Evolutionary conservation across 2,797 vertebrate species (phyloP).

Genomic region (Vespertilio murinus): DNA sequence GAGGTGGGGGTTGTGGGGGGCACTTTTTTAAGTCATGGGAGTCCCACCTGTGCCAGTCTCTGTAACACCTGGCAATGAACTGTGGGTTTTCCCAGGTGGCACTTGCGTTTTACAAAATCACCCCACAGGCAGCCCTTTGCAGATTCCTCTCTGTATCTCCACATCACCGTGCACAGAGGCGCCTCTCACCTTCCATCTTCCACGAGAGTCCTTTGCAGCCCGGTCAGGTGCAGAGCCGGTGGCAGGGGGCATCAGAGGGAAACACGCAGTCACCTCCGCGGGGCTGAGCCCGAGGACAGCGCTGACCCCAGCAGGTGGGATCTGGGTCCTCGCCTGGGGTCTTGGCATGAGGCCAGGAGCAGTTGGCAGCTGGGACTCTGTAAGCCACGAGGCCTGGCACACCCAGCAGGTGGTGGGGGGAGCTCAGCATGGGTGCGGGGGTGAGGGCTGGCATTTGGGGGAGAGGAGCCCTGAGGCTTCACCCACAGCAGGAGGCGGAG

Average conservation of each 20-base stretch:
- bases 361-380: background rate
- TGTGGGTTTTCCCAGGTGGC: background rate
- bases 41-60: background rate
- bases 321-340: background rate
- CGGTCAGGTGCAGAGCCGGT: background rate
- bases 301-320: background rate
- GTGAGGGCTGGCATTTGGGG: background rate
- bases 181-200: background rate
- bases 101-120: background rate
- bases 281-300: background rate
- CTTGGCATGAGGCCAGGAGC: background rate
- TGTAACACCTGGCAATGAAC: background rate
- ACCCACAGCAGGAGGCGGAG: background rate
- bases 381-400: rapidly evolving
- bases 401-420: background rate
- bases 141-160: background rate
- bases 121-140: background rate
- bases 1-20: too few species aligned
- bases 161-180: background rate
- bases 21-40: background rate
- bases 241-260: background rate
- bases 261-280: background rate
- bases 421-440: background rate
- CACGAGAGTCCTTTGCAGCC: background rate
- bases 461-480: background rate